These are phyloP conservation scores for Meliscaeva auricollis DNA, from an alignment of 2,888 invertebrate genomes.

Conservation along the genomic window DNA sequence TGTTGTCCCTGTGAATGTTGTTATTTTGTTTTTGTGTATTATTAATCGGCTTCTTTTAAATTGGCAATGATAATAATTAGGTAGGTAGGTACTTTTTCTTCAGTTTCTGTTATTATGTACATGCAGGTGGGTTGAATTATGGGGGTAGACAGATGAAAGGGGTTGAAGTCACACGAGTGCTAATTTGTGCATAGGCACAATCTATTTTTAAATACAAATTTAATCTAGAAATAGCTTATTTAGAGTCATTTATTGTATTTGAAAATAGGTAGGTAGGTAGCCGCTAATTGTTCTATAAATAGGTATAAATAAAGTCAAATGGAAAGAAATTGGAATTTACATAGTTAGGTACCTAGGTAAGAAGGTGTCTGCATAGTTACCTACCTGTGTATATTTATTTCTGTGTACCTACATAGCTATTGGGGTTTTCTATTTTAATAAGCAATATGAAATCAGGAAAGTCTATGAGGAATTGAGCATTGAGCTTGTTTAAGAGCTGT, in stretches of 20 bases:
- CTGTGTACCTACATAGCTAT: neutral
- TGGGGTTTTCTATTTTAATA: neutral
- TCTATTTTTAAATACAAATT: neutral
- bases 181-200: neutral
- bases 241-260: neutral
- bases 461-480: neutral
- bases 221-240: neutral
- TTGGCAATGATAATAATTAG: constrained; percentile 54
- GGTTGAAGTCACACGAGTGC: constrained; percentile 5
- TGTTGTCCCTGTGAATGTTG: constrained; percentile 62
- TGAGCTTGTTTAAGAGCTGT: neutral
- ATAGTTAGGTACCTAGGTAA: too few species aligned
- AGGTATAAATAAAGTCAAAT: neutral
- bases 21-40: constrained; percentile 85
- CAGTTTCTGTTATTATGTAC: constrained; percentile 14
- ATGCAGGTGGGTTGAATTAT: constrained; percentile 41
- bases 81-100: neutral
- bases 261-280: neutral
- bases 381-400: neutral
- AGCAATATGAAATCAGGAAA: neutral
- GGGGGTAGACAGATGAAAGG: neutral
- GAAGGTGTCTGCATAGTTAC: neutral
- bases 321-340: neutral
- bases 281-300: constrained; percentile 6
- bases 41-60: constrained; percentile 73